Conservation (phyloP, 2,113 vertebrate species). For the Malurus elegans region DNA sequence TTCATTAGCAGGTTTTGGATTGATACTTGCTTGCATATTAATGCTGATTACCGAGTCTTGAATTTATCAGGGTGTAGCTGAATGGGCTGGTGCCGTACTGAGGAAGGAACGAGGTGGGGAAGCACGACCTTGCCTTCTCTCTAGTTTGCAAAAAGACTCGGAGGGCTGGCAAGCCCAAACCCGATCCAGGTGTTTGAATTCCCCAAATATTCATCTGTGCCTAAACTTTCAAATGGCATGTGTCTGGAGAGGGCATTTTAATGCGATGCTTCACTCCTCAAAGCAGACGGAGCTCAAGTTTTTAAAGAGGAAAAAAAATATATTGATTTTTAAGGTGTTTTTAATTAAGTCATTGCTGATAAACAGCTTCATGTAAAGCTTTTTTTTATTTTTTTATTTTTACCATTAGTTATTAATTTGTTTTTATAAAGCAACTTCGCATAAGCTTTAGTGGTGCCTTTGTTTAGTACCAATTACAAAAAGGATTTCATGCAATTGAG, state of each 20-base stretch:
- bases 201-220: constrained; percentile 64
- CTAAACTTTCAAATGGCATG: constrained; percentile 67
- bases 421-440: constrained; percentile 53
- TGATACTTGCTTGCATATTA: constrained; percentile 65
- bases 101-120: constrained; percentile 25
- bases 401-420: constrained; percentile 31
- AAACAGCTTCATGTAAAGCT: constrained; percentile 53
- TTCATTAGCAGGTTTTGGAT: constrained; percentile 58
- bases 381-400: constrained; percentile 1
- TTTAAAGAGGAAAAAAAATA: constrained; percentile 24
- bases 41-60: constrained; percentile 28
- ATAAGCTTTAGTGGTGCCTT: constrained; percentile 56
- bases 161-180: constrained; percentile 52
- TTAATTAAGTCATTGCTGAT: neutral
- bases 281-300: constrained; percentile 43
- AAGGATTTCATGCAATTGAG: constrained; percentile 63
- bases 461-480: constrained; percentile 69
- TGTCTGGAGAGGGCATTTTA: constrained; percentile 67
- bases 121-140: constrained; percentile 26
- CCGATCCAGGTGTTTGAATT: constrained; percentile 71
- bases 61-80: constrained; percentile 37
- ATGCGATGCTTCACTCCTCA: constrained; percentile 54
- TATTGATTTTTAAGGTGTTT: constrained; percentile 49
- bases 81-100: neutral
- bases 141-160: neutral